Base-by-base conservation (phyloP, 2,888 invertebrate genomes). In the Synergus gifuensis region DNA sequence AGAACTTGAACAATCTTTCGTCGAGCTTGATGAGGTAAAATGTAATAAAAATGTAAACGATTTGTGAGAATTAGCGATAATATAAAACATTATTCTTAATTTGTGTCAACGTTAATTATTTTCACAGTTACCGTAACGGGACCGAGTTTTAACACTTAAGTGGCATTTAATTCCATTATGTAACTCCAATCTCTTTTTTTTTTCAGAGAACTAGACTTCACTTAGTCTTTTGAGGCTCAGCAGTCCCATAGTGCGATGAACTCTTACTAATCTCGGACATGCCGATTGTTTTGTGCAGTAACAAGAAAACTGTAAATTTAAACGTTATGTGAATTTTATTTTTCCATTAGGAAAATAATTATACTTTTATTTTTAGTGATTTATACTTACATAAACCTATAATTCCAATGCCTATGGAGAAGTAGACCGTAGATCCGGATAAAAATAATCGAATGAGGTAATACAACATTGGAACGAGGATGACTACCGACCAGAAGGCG, bases 221-320 rank as follows among this genome's bases (percentile, higher is more conserved):
- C 79, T 92, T 88, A 78, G 83, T 87, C 85, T 93, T 93, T 90
- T 94, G 94, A 86, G 94, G 93, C 81, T 94, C 94, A 83, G 93
- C 94, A 77, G 94, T 93, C 83, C 97, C 97, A 90, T 97, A 98
- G 58, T 83, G 69, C 8, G 95, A 96, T 44, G 97, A 97, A 60
- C 95, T 96, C 92, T 96, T 96, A 90, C 96, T 96, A 87, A 97
- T 97, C 92, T 97, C 95, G 1, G 97, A 96, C 95, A 96, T 95
- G 77, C 96, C 96, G 87, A 98, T 96, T 67, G 96, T 95, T 91
- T 96, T 96, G 88, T 96, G 95, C 92, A 97, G 94, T 42, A 97
- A 93, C 85, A 96, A 92, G 92, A 95, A 96, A 93, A 97, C 97
- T 97, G 94, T 78, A 88, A 89, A 73, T 1, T 66, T 66, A 2